These are phyloP conservation scores for Coracias cyanogaster DNA, from an alignment of 2,797 vertebrate genomes.

Conservation along the genomic window DNA sequence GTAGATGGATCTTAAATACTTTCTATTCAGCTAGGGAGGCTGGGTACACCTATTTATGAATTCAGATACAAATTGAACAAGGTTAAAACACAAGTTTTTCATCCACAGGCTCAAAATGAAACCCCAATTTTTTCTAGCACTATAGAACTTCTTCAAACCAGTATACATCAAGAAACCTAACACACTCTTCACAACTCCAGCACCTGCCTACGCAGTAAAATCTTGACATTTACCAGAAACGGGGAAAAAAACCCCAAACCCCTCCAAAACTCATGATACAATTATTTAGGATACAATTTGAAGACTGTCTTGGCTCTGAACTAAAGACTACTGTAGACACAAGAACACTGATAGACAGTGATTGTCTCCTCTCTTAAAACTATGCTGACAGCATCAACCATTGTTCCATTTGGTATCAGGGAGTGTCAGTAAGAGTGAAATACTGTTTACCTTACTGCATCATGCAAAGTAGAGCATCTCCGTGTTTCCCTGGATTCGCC, in stretches of 20 bases:
- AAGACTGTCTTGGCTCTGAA: neutral
- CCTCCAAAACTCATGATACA: neutral
- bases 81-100: neutral
- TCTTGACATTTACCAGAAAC: neutral
- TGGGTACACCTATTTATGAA: neutral
- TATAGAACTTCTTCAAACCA: neutral
- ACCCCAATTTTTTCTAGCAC: neutral
- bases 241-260: neutral
- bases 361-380: neutral
- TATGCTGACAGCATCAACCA: neutral
- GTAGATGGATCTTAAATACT: conserved; percentile 6
- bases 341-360: neutral
- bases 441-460: neutral
- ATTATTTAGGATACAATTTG: neutral
- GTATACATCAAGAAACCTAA: neutral
- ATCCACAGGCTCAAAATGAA: neutral
- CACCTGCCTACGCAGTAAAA: neutral
- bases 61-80: neutral
- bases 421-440: neutral
- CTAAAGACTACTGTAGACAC: neutral
- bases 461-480: neutral
- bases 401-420: neutral
- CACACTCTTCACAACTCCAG: neutral
- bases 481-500: neutral
- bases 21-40: neutral